Percentiles rank a stretch among this genome's conserved stretches.
These are phyloP conservation scores for Oreochromis spilurus DNA, from an alignment of 2,113 vertebrate genomes.

Conservation along the genomic window DNA sequence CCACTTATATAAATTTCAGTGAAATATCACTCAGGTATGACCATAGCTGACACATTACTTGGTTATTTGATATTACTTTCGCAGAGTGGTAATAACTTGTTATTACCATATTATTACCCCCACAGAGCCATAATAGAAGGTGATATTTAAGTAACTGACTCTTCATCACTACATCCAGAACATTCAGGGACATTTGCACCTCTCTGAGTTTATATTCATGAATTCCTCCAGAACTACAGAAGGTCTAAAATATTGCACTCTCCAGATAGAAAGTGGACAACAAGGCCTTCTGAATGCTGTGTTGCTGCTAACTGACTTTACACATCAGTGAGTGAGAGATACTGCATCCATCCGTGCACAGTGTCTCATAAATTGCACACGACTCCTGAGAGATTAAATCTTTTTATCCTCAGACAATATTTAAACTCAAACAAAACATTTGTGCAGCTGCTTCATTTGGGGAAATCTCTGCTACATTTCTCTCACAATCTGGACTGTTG, in stretches of 20 bases:
- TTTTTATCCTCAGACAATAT: neutral
- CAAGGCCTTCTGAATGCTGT: neutral
- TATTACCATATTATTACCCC: neutral
- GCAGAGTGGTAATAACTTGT: neutral
- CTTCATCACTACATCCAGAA: neutral
- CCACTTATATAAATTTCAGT: neutral
- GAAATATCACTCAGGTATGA: neutral
- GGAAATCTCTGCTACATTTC: neutral
- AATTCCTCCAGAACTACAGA: neutral
- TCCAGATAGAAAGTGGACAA: neutral
- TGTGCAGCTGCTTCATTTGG: neutral
- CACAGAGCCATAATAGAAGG: neutral
- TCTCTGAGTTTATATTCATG: neutral
- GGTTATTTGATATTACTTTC: neutral
- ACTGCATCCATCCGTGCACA: neutral
- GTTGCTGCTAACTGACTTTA: neutral
- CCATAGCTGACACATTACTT: neutral
- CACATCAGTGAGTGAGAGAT: neutral
- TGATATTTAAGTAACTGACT: neutral
- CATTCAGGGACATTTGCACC: neutral
- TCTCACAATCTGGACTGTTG: neutral
- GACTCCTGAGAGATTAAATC: conserved; percentile 2
- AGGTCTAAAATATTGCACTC: neutral
- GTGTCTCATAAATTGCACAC: neutral
- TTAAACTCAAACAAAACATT: neutral